Base-by-base conservation (phyloP, 2,797 vertebrate species). In the Muraenolepis orangiensis region DNA sequence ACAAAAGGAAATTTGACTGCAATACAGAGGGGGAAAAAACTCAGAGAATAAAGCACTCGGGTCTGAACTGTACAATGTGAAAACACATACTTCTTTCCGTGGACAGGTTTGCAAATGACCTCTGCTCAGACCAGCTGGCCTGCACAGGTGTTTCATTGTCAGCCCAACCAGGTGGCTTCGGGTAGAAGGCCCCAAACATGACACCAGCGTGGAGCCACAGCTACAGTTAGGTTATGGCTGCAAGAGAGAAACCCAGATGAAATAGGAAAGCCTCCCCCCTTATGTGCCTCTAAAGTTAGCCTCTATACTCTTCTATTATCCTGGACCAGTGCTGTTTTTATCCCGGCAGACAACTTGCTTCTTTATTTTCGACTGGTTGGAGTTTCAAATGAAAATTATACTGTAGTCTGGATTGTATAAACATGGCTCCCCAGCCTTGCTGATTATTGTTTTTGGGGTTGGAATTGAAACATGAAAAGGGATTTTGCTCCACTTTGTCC, bases 361-460 rank as follows among this genome's bases (percentile, higher is more conserved):
- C 66, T 18, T 76, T 61, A 20, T 78, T 76, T 64, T 36, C 68
- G 36, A 11, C 69, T 34, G 23, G n/a, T 16, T 12, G 29, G n/a
- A n/a, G 31, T 23, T 74, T 42, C 66, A 26, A 68, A 20, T 67
- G 69, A 77, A 78, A 30, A 76, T 74, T 72, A 77, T 64, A 71
- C 13, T 20, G 14, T 36, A 36, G 72, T 28, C 69, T 66, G 77
- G 42, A 70, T 69, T 57, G 26, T 75, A 29, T 51, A 68, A 64
- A 74, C 14, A 74, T 28, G 26, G 71, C 32, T 70, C 29, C 38
- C 14, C 28, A 61, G 46, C 16, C 32, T 68, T 12, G 16, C 69
- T 77, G 2, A 69, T 26, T 80, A n/a, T n/a, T n/a, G n/a, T 71
- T 61, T 57, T 51, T 36, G 18, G 26, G 42, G 5, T 32, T 6